phyloP scores from a whole-genome alignment of 2,888 invertebrate species.

The Hesperia comma region DNA sequence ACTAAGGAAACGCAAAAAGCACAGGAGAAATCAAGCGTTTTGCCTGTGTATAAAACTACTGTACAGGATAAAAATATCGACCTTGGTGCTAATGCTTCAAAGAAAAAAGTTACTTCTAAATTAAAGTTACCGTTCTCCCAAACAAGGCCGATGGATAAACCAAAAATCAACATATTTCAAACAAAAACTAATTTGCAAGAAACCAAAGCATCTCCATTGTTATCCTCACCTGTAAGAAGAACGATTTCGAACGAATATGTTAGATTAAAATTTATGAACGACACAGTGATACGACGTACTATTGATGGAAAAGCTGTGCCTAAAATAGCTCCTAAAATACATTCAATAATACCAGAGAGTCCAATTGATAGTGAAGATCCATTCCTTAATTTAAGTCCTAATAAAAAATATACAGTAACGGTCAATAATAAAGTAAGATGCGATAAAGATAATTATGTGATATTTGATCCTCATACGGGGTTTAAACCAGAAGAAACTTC shows the following conservation, averaged over 20 bases:
- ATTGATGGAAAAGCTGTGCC: conserved; percentile 76
- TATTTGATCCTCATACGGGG: conserved; percentile 79
- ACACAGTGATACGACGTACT: conserved; percentile 72
- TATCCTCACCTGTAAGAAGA: conserved; percentile 72
- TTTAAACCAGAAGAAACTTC: conserved; percentile 64
- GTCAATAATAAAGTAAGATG: conserved; percentile 79
- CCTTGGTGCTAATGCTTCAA: conserved; percentile 56
- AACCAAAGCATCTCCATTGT: conserved; percentile 64
- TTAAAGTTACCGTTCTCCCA: conserved; percentile 76
- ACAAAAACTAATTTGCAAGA: conserved; percentile 62
- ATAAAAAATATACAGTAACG: conserved; percentile 81
- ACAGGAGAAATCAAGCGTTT: conserved; percentile 66
- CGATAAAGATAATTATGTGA: conserved; percentile 81
- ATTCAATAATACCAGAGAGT: conserved; percentile 80
- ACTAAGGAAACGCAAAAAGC: conserved; percentile 55
- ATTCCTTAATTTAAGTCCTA: conserved; percentile 77
- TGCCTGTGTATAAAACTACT: conserved; percentile 71
- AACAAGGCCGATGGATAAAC: conserved; percentile 71
- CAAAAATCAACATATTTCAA: conserved; percentile 76
- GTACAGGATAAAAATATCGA: conserved; percentile 60
- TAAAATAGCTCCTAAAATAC: conserved; percentile 79
- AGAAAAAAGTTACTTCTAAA: conserved; percentile 68
- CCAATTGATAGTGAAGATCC: conserved; percentile 79
- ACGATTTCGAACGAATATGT: conserved; percentile 82
- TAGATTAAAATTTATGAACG: conserved; percentile 73